Percentiles rank a stretch among this genome's conserved stretches.
Evolutionary conservation across 2,888 invertebrate species (phyloP).

Genomic region (Drosophila kokeensis): DNA sequence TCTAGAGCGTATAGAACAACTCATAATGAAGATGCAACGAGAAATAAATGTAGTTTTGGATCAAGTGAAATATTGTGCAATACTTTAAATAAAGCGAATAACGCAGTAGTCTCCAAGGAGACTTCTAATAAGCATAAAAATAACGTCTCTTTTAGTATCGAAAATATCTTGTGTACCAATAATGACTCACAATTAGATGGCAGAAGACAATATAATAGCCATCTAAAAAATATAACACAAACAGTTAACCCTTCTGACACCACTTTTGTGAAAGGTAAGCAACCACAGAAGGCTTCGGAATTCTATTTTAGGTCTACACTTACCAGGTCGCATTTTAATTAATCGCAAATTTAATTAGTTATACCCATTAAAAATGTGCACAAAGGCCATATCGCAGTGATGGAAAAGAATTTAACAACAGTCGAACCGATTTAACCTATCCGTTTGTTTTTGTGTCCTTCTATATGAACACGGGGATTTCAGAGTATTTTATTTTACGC

Average conservation of each 20-base stretch:
- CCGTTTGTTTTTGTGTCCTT: no score
- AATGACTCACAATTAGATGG: constrained; percentile 7
- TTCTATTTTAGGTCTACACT: background rate
- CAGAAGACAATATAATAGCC: background rate
- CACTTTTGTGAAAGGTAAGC: constrained; percentile 19
- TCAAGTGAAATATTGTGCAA: constrained; percentile 29
- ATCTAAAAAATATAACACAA: constrained; percentile 8
- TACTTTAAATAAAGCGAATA: background rate
- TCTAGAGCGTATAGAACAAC: constrained; percentile 2
- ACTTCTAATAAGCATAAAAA: background rate
- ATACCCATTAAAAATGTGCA: background rate
- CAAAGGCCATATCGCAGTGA: background rate
- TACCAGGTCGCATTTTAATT: background rate
- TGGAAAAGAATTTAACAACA: background rate
- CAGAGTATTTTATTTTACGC: background rate
- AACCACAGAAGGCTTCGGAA: background rate
- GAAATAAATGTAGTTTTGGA: background rate
- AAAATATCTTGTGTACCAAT: constrained; percentile 43
- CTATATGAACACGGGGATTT: background rate
- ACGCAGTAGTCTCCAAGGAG: constrained; percentile 3
- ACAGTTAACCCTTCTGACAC: background rate
- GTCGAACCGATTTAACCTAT: background rate
- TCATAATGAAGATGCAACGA: background rate
- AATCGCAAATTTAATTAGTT: background rate
- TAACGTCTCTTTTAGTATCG: constrained; percentile 41